These are phyloP conservation scores for Saturnia pavonia DNA, from an alignment of 2,888 invertebrate genomes.

Conservation along the genomic window DNA sequence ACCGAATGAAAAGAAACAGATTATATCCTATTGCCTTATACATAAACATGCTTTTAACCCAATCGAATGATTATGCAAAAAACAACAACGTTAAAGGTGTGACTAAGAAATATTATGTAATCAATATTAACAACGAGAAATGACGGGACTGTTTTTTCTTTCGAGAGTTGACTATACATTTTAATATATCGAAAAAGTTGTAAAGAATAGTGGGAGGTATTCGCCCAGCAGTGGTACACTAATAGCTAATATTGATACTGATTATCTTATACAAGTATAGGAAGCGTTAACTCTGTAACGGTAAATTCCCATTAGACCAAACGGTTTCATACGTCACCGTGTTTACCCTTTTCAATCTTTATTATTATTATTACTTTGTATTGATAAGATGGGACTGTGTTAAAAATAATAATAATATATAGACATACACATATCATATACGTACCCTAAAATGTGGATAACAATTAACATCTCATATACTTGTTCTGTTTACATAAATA, in stretches of 20 bases:
- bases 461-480: background rate
- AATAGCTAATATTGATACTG: background rate
- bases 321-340: background rate
- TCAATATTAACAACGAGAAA: background rate
- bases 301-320: slow-evolving; percentile 16
- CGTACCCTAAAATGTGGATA: background rate
- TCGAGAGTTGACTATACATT: too few relatives aligned
- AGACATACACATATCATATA: background rate
- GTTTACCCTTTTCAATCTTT: slow-evolving; percentile 16
- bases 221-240: background rate
- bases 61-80: background rate
- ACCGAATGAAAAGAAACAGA: background rate
- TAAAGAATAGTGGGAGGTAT: background rate
- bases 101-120: background rate
- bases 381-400: background rate
- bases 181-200: background rate
- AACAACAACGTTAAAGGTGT: background rate
- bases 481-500: background rate
- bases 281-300: background rate
- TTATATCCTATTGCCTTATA: background rate
- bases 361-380: background rate
- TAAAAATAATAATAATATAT: background rate
- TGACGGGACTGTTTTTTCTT: background rate
- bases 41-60: background rate
- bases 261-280: background rate